Conservation (phyloP, 2,888 invertebrate species). For the Orchesellides sinensis region DNA sequence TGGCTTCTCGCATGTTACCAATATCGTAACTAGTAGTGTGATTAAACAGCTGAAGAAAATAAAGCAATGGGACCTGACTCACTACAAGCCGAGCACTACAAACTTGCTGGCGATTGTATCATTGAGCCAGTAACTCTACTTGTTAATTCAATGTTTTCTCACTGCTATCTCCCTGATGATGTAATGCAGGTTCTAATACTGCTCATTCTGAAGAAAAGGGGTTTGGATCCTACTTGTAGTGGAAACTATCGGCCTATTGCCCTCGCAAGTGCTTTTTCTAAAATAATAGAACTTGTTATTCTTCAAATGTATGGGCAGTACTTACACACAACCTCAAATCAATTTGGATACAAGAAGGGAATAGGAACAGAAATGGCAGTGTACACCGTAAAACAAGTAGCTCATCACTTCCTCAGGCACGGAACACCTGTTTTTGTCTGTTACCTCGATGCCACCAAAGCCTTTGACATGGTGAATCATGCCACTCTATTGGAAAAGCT, state of each 20-base stretch:
- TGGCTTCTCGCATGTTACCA: no score
- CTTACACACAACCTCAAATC: not conserved
- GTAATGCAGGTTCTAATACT: not conserved
- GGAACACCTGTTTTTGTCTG: not conserved
- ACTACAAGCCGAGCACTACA: slow-evolving; percentile 6
- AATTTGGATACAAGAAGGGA: not conserved
- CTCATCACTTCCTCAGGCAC: not conserved
- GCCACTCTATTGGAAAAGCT: not conserved
- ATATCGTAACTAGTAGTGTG: not conserved
- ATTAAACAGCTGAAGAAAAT: not conserved
- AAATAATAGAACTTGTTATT: not conserved
- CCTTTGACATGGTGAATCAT: slow-evolving; percentile 24
- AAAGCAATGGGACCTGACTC: not conserved
- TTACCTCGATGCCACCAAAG: not conserved
- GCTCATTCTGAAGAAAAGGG: not conserved
- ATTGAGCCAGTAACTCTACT: not conserved
- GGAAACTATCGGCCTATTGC: not conserved
- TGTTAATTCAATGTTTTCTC: not conserved
- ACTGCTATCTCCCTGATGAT: not conserved
- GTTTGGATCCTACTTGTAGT: not conserved
- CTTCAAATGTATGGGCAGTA: not conserved
- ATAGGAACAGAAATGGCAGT: not conserved
- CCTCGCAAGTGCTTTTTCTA: not conserved
- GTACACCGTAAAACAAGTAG: not conserved
- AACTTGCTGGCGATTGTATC: not conserved